Base-by-base conservation (phyloP, 2,113 vertebrate genomes). In the Lagenorhynchus albirostris region DNA sequence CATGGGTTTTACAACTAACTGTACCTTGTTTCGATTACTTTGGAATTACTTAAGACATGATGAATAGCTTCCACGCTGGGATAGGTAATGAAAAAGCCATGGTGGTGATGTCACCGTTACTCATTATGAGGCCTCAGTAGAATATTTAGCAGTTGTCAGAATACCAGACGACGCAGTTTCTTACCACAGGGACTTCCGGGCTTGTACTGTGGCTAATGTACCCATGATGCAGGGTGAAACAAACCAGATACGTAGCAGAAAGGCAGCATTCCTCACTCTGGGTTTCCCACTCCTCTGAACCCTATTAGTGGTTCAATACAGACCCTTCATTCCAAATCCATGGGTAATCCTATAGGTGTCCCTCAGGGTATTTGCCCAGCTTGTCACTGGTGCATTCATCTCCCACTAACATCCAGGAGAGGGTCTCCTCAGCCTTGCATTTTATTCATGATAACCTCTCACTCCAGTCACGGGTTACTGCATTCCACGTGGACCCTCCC, bases 11-110 rank as follows among this genome's bases (percentile, higher is more conserved):
- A 33, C 26, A 74, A 53, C 2, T 23, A 84, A 62, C 44, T 58
- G 18, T n/a, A 90, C 12, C 41, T 95, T 95, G 29, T 94, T 92
- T 94, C 90, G 36, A 92, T 98, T 94, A 90, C 41, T 58, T 50
- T 38, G 47, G 6, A 26, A 76, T 82, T 44, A 82, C 33, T 70
- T 50, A 50, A 77, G 60, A 41, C 62, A 62, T 70, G 70, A 84
- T 70, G 38, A 95, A 94, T 53, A 53, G 74, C 50, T 97, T 94
- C 47, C 88, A 63, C n/a, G 12, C 31, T 63, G n/a, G 33, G 60
- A 13, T 81, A 65, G 63, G 73, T 70, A 94, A 94, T 88, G 76
- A 93, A 58, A 94, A 85, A 41, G 7, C 6, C 47, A 36, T 71
- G 31, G 44, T 18, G 26, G 3, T 92, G 65, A 95, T 91, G 83